Evolutionary conservation across 2,888 invertebrate species (phyloP), one percentile per base, ranked within the genome.

Genomic region (Marasmarcha lunaedactyla): DNA sequence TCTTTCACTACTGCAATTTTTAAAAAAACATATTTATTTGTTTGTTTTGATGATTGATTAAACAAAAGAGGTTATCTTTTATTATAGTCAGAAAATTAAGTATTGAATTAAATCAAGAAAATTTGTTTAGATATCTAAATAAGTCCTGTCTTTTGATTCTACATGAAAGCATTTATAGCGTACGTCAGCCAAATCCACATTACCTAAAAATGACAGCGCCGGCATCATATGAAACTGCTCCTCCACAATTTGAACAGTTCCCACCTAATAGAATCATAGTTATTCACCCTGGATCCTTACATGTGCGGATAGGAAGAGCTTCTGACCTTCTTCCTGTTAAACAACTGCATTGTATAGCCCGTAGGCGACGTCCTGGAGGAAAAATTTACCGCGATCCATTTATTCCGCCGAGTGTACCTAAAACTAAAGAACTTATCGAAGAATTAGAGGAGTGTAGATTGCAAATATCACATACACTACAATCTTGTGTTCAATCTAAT

Each of bases 281-380:
- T n/a, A 95, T 97, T 41, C 97, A 97, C 63, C 97, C 97, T 13
- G 97, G 97, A 5, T 97, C 97, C 0, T 86, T 92, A 36, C 91
- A 94, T 67, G 86, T 97, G 14, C 85, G 96, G 45, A 92, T 97
- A 60, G 97, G 97, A 1, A 81, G 94, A 52, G 96, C 97, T 1
- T 94, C 95, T 0, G 97, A 97, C 68, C 81, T 94, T 2, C 88
- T 92, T 61, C 97, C 97, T 7, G 86, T 91, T 40, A 91, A 91
- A 27, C 86, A 96, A 42, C 84, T 96, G 1, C 96, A 97, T 72
- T 94, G 93, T 36, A 88, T 95, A 42, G 95, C 94, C 0, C 86
- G 94, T 43, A 87, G 87, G 63, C 74, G 88, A 20, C 73, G 84
- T 27, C 71, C 76, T 0, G 78, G 73, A 2, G 89, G 88, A 0